phyloP scores from a whole-genome alignment of 2,888 invertebrate species.

The Eudemis profundana region DNA sequence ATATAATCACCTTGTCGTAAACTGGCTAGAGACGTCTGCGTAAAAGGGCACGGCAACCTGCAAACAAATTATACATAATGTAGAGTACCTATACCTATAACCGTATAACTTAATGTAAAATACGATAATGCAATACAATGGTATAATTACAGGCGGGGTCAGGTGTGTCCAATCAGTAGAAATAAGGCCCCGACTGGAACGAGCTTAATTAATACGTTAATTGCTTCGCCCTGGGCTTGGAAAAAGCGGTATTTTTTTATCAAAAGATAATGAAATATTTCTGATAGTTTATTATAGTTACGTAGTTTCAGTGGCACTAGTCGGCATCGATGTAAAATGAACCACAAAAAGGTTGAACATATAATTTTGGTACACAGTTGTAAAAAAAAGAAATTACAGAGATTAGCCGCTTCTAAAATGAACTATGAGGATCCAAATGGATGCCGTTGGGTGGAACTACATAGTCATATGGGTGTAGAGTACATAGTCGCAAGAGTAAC shows the following conservation, averaged over 20 bases:
- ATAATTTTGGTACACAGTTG: too few species aligned
- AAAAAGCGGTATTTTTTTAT: constrained; percentile 48
- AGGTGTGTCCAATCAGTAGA: constrained; percentile 58
- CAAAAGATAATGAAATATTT: constrained; percentile 34
- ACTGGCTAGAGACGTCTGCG: constrained; percentile 91
- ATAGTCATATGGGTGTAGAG: too few species aligned
- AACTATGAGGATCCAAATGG: constrained; percentile 1
- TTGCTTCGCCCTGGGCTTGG: constrained; percentile 41
- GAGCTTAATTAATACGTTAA: constrained; percentile 55
- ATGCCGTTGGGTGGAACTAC: too few species aligned
- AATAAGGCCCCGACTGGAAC: constrained; percentile 38
- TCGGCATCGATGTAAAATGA: neutral
- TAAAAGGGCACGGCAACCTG: constrained; percentile 93
- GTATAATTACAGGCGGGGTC: constrained; percentile 52
- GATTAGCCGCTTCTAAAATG: too few species aligned
- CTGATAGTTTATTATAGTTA: constrained; percentile 18
- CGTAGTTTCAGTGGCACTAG: neutral
- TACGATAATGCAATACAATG: constrained; percentile 51
- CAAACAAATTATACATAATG: constrained; percentile 70
- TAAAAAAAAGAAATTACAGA: too few species aligned
- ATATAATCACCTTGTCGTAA: constrained; percentile 88
- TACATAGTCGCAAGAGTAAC: constrained; percentile 20
- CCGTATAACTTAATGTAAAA: constrained; percentile 41
- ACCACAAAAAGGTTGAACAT: neutral
- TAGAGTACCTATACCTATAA: constrained; percentile 41